Base-by-base conservation (phyloP, 2,113 vertebrate genomes). In the Dryoscopus gambensis region DNA sequence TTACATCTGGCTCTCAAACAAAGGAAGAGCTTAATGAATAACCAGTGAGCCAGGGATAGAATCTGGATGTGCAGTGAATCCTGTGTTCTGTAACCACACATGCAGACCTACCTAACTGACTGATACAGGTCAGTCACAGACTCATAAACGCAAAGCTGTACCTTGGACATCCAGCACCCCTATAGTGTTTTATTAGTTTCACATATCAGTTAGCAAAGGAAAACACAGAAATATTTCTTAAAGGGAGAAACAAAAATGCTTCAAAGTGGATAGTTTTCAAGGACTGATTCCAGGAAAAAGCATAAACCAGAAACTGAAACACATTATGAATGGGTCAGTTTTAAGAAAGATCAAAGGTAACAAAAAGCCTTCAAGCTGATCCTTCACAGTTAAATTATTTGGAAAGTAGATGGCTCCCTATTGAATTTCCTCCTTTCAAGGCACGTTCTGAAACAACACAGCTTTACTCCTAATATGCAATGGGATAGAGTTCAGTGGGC, bases 311-410 rank as follows among this genome's bases (percentile, higher is more conserved):
- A 69, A 94, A 87, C 46, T 46, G 23, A 76, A 95, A 73, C 10
- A 31, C 67, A 69, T 93, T 87, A 92, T 17, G 28, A 94, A 91
- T 1, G 18, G 68, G 47, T 77, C 56, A 57, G 6, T 69, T 89
- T 91, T 55, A 88, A 69, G 79, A 84, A 78, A 65, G 84, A 93
- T 83, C 67, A 76, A 91, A 96, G 78, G 77, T 70, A 91, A 79
- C 62, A 55, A 60, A 87, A 95, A 85, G 67, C 46, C 75, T 93
- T 74, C 7, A 0, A 94, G 75, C 25, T 63, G 70, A 91, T 87
- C 42, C 83, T 90, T 84, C 63, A 76, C n/a, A 91, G 67, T 62
- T 62, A 80, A 79, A 42, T 37, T 59, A 87, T 82, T 50, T 91
- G n/a, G 57, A 94, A 91, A 91, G 87, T 52, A 94, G 67, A 94